These are phyloP conservation scores for Drosophila mojavensis DNA, from an alignment of 1,140 invertebrate genomes.

Conservation along the genomic window DNA sequence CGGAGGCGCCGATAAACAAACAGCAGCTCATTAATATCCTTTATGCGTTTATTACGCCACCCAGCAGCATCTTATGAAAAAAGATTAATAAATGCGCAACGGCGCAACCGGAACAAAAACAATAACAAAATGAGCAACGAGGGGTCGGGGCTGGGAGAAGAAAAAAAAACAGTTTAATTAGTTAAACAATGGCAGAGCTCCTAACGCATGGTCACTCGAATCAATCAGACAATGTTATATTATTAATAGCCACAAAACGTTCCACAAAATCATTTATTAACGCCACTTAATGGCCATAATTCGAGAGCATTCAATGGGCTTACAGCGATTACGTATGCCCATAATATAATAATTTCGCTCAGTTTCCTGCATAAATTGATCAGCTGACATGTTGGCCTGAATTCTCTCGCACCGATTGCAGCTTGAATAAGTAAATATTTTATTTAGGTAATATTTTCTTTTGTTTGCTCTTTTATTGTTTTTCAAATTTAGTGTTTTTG, in stretches of 20 bases:
- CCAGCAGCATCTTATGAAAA: conserved; percentile 64
- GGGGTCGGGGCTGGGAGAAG: no score
- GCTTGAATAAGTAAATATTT: conserved; percentile 32
- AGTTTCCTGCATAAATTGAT: neutral
- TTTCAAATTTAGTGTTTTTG: conserved; percentile 23
- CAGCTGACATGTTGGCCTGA: conserved; percentile 65
- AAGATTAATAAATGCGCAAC: conserved; percentile 71
- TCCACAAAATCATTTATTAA: conserved; percentile 42
- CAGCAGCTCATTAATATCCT: conserved; percentile 80
- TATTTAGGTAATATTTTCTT: neutral
- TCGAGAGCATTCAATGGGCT: neutral
- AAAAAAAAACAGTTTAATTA: conserved; percentile 37
- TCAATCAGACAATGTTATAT: conserved; percentile 73
- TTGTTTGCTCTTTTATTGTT: neutral
- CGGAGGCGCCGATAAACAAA: conserved; percentile 59
- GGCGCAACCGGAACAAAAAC: conserved; percentile 21
- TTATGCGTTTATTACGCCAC: conserved; percentile 80
- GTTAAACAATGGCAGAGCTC: conserved; percentile 47
- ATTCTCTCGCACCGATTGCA: conserved; percentile 8
- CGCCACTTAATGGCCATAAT: conserved; percentile 51
- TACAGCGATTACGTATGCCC: no score
- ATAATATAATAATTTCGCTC: neutral
- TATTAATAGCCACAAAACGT: conserved; percentile 71
- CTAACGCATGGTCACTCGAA: conserved; percentile 44
- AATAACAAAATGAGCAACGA: neutral